Conservation (phyloP, 2,113 vertebrate species). For the Pygoscelis antarcticus region DNA sequence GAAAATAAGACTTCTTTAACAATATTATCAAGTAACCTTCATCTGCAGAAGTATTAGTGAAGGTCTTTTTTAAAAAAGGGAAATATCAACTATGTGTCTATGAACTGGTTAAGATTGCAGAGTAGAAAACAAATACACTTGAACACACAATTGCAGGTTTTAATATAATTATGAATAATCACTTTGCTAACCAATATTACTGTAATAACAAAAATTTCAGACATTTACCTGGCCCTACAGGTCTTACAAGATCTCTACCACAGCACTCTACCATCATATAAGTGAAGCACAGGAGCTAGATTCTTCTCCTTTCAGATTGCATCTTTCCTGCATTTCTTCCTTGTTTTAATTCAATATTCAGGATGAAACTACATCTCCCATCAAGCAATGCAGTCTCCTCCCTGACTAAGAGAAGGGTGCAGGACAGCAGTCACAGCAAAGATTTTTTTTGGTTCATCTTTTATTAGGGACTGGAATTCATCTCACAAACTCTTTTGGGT, state of each 20-base stretch:
- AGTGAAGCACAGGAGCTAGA: not conserved
- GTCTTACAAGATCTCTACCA: not conserved
- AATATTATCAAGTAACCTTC: not conserved
- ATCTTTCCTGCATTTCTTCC: not conserved
- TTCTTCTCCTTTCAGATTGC: not conserved
- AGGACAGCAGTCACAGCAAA: not conserved
- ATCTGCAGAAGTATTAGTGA: not conserved
- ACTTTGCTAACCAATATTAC: not conserved
- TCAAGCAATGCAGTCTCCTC: not conserved
- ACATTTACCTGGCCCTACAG: not conserved
- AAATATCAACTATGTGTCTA: not conserved
- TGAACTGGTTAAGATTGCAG: not conserved
- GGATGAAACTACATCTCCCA: not conserved
- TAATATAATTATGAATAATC: not conserved
- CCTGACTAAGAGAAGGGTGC: not conserved
- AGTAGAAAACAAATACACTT: not conserved
- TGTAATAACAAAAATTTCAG: not conserved
- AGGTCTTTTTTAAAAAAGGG: not conserved
- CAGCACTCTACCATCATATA: rapidly evolving
- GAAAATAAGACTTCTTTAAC: not conserved
- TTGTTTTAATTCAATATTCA: not conserved
- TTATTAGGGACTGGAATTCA: not conserved
- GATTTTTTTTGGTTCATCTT: not conserved
- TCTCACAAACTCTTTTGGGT: not conserved
- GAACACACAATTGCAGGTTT: not conserved